Evolutionary conservation across 2,888 invertebrate genomes (phyloP), one percentile per base, ranked within the genome.

Genomic region (Tipula lateralis): DNA sequence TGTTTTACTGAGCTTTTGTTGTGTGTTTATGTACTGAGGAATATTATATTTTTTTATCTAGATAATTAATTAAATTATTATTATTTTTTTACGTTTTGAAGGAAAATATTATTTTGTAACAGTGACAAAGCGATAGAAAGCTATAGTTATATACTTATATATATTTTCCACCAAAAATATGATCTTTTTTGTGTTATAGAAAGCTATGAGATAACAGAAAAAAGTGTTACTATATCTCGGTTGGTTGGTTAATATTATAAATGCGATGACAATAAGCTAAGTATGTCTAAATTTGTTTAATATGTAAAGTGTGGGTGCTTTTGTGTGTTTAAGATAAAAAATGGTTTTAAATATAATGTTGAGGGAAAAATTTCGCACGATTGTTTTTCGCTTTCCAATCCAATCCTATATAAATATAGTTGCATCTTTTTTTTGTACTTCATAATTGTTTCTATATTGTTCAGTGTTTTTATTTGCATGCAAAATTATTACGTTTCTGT

Each of bases 1-100:
- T 66, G 16, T 50, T 50, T 19, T 50, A 7, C 66, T 1, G 66
- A 66, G 66, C 66, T 66, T 66, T 66, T 66, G 66, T 66, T 66
- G 66, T 66, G 24, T 66, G 66, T 66, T 66, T 66, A 24, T 66
- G 66, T 66, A 66, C 66, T 66, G 66, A 66, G 66, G 9, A 66
- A 24, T 66, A 24, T 66, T 4, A 16, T 44, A 16, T 66, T 24
- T 66, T 66, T 66, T 66, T 66, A 66, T 66, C 66, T 66, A 66
- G 66, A 66, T 66, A 24, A 19, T 66, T 66, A 66, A 66, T 66
- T 66, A 66, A 66, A 66, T 66, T 66, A 66, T 66, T 66, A 66
- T 50, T 50, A 50, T 50, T 50, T 24, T 66, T 66, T 66, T 66
- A 24, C 24, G 1, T 24, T 24, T 66, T 24, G 19, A 9, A 24